phyloP scores from a whole-genome alignment of 2,888 invertebrate genomes.

The Diaprepes abbreviatus region DNA sequence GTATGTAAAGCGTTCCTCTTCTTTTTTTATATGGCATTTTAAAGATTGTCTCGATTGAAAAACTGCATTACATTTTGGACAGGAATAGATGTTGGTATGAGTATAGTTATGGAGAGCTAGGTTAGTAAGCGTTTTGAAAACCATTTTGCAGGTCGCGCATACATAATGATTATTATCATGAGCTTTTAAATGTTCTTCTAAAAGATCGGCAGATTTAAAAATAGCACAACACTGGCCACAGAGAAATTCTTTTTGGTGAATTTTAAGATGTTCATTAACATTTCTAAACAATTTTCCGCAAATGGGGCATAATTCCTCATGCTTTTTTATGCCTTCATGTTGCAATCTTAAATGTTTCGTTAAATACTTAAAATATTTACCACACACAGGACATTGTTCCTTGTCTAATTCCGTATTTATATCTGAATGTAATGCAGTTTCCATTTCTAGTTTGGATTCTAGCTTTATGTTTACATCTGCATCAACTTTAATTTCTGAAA shows the following conservation, averaged over 20 bases:
- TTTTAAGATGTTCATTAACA: conserved; percentile 34
- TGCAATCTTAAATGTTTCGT: no score
- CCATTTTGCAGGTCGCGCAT: conserved; percentile 55
- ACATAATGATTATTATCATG: conserved; percentile 42
- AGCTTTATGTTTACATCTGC: no score
- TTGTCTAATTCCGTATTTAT: no score
- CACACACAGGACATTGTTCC: no score
- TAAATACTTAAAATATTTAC: no score
- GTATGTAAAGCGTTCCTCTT: conserved; percentile 51
- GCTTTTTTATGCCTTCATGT: no score
- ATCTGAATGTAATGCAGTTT: no score
- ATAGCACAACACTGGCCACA: conserved; percentile 19
- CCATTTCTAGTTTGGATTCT: no score
- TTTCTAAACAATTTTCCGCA: conserved; percentile 47
- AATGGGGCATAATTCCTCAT: conserved; percentile 45
- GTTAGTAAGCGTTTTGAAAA: conserved; percentile 54
- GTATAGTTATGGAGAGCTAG: conserved; percentile 51
- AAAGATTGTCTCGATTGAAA: not conserved
- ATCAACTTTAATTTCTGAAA: no score
- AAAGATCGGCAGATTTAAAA: conserved; percentile 13
- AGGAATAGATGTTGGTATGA: conserved; percentile 52
- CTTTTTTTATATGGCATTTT: conserved; percentile 33
- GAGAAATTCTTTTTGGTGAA: not conserved
- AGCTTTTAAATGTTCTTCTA: conserved; percentile 49
- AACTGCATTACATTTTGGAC: conserved; percentile 51